phyloP scores from a whole-genome alignment of 2,113 vertebrate species.

The Melanerpes formicivorus region DNA sequence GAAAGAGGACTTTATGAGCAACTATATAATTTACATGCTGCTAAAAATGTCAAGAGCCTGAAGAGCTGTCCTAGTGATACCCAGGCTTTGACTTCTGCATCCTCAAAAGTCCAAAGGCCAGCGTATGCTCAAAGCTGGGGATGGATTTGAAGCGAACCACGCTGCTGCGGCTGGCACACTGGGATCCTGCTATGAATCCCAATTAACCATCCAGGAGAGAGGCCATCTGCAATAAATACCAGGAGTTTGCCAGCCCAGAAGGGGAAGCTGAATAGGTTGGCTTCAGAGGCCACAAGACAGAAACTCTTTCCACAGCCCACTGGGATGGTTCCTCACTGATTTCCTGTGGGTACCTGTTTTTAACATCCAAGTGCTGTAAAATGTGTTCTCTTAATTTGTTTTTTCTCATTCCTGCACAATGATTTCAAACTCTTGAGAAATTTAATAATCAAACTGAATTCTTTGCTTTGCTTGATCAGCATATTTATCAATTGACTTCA shows the following conservation, averaged over 20 bases:
- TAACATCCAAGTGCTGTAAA: not conserved
- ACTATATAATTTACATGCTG: not conserved
- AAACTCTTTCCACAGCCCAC: too few relatives aligned
- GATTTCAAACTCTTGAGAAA: not conserved
- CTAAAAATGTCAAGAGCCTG: not conserved
- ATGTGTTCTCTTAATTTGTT: not conserved
- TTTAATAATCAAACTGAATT: not conserved
- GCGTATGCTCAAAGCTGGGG: slow-evolving; percentile 92
- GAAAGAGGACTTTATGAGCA: not conserved
- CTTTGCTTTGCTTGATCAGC: not conserved
- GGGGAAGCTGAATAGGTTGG: slow-evolving; percentile 95
- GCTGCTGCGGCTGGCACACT: slow-evolving; percentile 86
- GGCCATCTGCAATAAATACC: slow-evolving; percentile 86
- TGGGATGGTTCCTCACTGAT: too few relatives aligned
- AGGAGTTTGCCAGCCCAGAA: slow-evolving; percentile 87
- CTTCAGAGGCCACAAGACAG: not conserved
- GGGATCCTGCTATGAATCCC: slow-evolving; percentile 82
- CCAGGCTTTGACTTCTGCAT: too few relatives aligned
- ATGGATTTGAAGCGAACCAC: slow-evolving; percentile 94
- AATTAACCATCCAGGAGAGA: slow-evolving; percentile 77
- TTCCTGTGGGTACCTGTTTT: not conserved
- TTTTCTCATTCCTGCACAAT: not conserved
- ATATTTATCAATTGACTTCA: not conserved
- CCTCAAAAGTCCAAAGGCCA: slow-evolving; percentile 84
- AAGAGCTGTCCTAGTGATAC: not conserved